These are phyloP conservation scores for Drosophila siamana DNA, from an alignment of 2,888 invertebrate genomes.

Conservation along the genomic window DNA sequence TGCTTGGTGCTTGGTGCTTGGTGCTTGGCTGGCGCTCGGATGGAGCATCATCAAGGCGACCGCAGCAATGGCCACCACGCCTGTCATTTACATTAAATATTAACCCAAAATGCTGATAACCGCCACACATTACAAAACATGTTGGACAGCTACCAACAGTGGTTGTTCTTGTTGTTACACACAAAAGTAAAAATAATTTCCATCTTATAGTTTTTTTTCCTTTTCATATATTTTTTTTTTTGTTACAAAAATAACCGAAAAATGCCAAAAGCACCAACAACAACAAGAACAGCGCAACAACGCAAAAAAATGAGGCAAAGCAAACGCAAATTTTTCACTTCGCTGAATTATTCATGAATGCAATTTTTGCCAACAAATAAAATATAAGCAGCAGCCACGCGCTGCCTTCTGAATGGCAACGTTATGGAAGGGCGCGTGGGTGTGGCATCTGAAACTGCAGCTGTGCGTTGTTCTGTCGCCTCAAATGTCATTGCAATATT, in stretches of 20 bases:
- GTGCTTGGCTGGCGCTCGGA: conserved; percentile 3
- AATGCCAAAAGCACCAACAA: conserved; percentile 21
- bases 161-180: conserved; percentile 36
- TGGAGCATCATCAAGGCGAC: conserved; percentile 60
- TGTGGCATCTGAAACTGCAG: conserved; percentile 44
- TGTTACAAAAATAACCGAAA: conserved; percentile 37
- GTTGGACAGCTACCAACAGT: conserved; percentile 34
- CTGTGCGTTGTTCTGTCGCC: conserved; percentile 55
- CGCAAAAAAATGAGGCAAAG: conserved; percentile 33
- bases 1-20: no score
- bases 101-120: conserved; percentile 77
- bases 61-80: conserved; percentile 49
- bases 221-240: conserved; percentile 4
- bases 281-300: conserved; percentile 9
- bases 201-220: conserved; percentile 43
- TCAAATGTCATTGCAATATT: conserved; percentile 67
- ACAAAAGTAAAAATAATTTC: conserved; percentile 57
- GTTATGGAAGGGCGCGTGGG: conserved; percentile 33
- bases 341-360: conserved; percentile 83
- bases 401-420: conserved; percentile 19
- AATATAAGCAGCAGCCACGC: conserved; percentile 63
- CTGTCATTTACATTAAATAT: conserved; percentile 81
- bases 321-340: conserved; percentile 72
- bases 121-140: conserved; percentile 62
- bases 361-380: conserved; percentile 81